These are phyloP conservation scores for Penaeus monodon DNA, from an alignment of 2,888 invertebrate species.

Conservation along the genomic window DNA sequence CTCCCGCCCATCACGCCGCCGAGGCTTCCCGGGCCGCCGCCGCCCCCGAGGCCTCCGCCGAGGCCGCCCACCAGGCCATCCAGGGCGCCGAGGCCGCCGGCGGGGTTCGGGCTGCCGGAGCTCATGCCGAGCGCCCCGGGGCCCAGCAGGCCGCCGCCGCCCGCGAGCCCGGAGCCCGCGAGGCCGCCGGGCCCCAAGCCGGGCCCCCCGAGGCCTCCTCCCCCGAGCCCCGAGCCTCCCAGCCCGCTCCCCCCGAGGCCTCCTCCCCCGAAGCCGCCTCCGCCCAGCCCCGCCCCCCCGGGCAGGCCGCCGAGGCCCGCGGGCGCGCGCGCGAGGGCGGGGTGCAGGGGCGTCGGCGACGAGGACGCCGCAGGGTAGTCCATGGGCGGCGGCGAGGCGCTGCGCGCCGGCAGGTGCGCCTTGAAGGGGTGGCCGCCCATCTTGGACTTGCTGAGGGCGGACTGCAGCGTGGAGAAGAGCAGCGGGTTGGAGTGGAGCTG, in stretches of 20 bases:
- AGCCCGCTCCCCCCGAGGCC: not conserved
- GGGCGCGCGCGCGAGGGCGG: not conserved
- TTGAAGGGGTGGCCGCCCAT: constrained; percentile 1
- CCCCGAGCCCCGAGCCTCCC: not conserved
- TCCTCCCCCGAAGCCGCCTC: not conserved
- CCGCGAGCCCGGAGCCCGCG: no score
- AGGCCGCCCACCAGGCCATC: not conserved
- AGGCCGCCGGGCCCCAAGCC: not conserved
- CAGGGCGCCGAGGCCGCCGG: not conserved
- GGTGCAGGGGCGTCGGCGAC: not conserved
- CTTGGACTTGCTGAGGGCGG: constrained; percentile 21
- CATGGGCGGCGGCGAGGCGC: constrained; percentile 8
- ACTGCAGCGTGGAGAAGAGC: constrained; percentile 37
- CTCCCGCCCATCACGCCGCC: not conserved
- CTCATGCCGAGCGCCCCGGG: no score
- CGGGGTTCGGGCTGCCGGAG: not conserved
- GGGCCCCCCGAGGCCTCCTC: not conserved
- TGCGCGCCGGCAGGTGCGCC: not conserved
- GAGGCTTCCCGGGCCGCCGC: not conserved
- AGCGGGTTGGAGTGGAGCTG: constrained; percentile 51
- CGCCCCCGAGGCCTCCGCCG: not conserved
- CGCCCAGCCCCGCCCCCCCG: not conserved
- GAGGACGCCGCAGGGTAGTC: not conserved
- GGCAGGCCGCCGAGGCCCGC: constrained; percentile 9
- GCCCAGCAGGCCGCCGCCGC: no score